phyloP scores from a whole-genome alignment of 2,113 vertebrate species.

The Zootoca vivipara region DNA sequence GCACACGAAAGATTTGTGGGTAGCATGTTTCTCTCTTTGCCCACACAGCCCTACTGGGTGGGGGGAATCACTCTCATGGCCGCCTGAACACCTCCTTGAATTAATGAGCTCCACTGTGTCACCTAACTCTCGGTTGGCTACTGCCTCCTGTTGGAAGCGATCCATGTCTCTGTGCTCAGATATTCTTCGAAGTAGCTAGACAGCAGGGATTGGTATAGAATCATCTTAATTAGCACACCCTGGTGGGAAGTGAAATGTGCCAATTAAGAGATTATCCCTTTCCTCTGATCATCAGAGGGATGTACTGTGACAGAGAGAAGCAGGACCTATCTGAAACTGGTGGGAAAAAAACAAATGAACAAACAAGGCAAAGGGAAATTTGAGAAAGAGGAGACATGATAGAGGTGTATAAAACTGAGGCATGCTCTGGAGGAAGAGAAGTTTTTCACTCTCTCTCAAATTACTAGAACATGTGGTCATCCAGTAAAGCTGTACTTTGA shows the following conservation, averaged over 20 bases:
- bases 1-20: not conserved
- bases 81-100: not conserved
- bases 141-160: not conserved
- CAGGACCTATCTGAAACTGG: not conserved
- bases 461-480: not conserved
- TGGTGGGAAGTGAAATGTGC: conserved; percentile 23
- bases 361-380: not conserved
- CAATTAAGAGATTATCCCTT: conserved; percentile 47
- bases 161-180: not conserved
- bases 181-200: not conserved
- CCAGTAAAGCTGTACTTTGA: not conserved
- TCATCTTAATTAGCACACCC: conserved; percentile 38
- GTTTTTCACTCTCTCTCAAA: not conserved
- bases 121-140: not conserved
- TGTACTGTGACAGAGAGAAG: conserved; percentile 9
- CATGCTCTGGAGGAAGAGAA: not conserved
- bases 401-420: too few relatives aligned
- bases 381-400: not conserved
- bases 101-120: not conserved
- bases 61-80: not conserved
- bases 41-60: too few relatives aligned
- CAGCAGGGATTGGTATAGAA: not conserved
- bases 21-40: not conserved
- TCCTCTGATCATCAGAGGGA: conserved; percentile 20
- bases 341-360: not conserved